Evolutionary conservation across 2,888 invertebrate species (phyloP).

Genomic region (Acanthosoma haemorrhoidale): DNA sequence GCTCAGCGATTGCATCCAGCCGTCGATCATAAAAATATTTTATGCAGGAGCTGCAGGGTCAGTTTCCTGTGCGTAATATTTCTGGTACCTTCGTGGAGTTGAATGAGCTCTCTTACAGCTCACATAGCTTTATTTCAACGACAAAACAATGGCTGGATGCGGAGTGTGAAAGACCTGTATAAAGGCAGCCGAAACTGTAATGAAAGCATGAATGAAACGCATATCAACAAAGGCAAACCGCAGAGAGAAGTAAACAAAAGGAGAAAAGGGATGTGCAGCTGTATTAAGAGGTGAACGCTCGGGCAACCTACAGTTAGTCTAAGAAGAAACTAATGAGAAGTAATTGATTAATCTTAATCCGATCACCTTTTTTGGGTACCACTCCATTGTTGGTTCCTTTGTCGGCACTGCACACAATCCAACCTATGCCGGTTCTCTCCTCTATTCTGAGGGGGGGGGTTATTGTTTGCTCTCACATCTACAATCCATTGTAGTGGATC

Average conservation of each 20-base stretch:
- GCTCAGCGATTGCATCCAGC: too few species aligned
- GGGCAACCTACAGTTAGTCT: neutral
- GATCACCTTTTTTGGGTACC: neutral
- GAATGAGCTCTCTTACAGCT: neutral
- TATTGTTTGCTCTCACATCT: neutral
- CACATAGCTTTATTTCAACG: neutral
- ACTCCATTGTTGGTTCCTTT: too few species aligned
- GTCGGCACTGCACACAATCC: neutral
- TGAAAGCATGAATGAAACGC: slow-evolving; percentile 1
- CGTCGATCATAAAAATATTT: too few species aligned
- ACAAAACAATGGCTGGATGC: neutral
- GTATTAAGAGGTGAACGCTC: slow-evolving; percentile 21
- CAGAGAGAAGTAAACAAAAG: slow-evolving; percentile 11
- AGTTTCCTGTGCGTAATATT: too few species aligned
- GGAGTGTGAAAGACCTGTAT: neutral
- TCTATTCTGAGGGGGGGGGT: neutral
- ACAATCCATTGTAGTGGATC: neutral
- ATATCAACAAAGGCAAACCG: neutral
- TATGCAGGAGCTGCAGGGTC: too few species aligned
- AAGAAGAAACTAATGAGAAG: slow-evolving; percentile 25
- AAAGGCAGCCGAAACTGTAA: neutral
- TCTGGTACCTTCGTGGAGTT: too few species aligned
- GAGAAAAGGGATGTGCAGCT: neutral
- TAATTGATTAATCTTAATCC: slow-evolving; percentile 25
- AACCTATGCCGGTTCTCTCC: too few species aligned